Conservation (phyloP, 2,888 invertebrate species). For the Stenolophus ochropezus region DNA sequence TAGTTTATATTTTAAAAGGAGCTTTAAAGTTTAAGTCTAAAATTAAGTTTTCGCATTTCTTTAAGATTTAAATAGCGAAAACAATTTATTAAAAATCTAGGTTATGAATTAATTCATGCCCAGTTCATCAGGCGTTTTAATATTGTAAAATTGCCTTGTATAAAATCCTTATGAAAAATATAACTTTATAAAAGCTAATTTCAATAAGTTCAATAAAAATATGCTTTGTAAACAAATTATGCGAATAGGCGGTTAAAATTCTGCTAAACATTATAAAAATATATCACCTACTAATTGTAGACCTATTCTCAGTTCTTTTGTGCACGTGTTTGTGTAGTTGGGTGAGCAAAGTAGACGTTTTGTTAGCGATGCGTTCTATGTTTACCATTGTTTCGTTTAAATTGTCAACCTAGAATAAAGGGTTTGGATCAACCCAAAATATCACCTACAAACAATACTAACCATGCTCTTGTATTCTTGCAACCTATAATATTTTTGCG, state of each 20-base stretch:
- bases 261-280: constrained; percentile 34
- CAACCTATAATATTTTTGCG: constrained; percentile 73
- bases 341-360: constrained; percentile 44
- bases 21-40: no score
- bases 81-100: neutral
- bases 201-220: constrained; percentile 21
- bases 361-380: constrained; percentile 68
- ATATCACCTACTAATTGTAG: constrained; percentile 36
- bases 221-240: constrained; percentile 29
- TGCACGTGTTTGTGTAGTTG: constrained; percentile 43
- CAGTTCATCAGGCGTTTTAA: constrained; percentile 51
- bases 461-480: constrained; percentile 73
- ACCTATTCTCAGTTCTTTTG: constrained; percentile 37
- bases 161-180: constrained; percentile 44
- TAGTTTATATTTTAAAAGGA: no score
- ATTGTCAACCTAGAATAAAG: constrained; percentile 71
- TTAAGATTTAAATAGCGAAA: neutral
- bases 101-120: neutral
- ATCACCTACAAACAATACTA: constrained; percentile 64
- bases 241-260: constrained; percentile 33
- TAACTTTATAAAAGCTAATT: constrained; percentile 42
- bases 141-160: constrained; percentile 36
- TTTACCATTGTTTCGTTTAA: constrained; percentile 71
- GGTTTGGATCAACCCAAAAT: neutral
- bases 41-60: no score